Conservation (phyloP, 2,113 vertebrate species). For the Cavia aperea region DNA sequence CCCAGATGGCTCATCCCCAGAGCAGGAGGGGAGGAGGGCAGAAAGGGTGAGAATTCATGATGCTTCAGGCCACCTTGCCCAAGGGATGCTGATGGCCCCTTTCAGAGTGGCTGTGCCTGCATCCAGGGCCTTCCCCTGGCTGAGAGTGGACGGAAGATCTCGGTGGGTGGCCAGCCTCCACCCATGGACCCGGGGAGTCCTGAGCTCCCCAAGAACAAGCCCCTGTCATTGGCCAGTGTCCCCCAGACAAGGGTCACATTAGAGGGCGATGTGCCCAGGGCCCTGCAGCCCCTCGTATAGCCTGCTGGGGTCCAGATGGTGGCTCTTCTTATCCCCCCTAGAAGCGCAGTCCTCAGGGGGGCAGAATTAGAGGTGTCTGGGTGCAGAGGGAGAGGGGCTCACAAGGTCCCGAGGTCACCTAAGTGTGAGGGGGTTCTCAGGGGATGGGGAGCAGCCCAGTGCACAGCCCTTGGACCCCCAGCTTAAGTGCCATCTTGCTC, state of each 20-base stretch:
- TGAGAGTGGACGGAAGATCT: neutral
- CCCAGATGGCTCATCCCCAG: neutral
- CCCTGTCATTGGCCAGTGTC: neutral
- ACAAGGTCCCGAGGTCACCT: neutral
- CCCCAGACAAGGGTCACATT: too few species aligned
- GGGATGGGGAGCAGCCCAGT: neutral
- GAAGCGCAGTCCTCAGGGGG: neutral
- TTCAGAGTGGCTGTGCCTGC: neutral
- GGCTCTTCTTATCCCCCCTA: neutral
- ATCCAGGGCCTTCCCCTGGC: neutral
- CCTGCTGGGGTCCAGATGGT: neutral
- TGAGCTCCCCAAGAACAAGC: neutral
- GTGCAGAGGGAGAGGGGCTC: neutral
- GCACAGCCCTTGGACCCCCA: neutral
- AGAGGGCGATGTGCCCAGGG: neutral
- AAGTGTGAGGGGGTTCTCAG: neutral
- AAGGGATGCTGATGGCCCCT: neutral
- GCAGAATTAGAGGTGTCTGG: neutral
- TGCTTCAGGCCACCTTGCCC: neutral
- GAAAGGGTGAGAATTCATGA: neutral
- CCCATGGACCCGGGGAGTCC: neutral
- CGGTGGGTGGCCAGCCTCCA: too few species aligned
- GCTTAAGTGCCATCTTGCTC: neutral
- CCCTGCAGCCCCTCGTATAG: neutral
- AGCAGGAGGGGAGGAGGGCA: neutral